Conservation (phyloP, 2,888 invertebrate genomes). For the Lissonota sp. region DNA sequence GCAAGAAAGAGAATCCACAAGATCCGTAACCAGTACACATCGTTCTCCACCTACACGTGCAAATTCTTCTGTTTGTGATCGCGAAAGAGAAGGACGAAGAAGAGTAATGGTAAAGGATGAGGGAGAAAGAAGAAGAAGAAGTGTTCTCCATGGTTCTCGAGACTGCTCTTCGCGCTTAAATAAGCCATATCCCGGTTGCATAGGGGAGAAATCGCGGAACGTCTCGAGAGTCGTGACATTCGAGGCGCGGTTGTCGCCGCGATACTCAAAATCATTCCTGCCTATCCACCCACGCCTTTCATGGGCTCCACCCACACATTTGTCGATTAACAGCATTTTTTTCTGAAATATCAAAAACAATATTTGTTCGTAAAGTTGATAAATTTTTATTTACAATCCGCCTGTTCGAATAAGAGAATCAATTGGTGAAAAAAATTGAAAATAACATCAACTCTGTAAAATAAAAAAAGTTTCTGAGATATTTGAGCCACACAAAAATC, state of each 20-base stretch:
- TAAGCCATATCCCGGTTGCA: conserved; percentile 62
- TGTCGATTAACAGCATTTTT: too few relatives aligned
- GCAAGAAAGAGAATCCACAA: conserved; percentile 21
- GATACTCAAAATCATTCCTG: conserved; percentile 51
- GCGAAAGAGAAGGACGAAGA: conserved; percentile 15
- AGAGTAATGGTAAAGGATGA: conserved; percentile 16
- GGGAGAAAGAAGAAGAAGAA: conserved; percentile 42
- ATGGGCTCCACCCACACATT: too few relatives aligned
- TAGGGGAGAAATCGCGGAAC: conserved; percentile 58
- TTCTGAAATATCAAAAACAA: too few relatives aligned
- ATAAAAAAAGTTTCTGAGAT: neutral
- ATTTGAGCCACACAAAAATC: too few relatives aligned
- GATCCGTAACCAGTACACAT: conserved; percentile 54
- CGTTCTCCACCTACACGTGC: conserved; percentile 64
- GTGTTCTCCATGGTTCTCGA: conserved; percentile 63
- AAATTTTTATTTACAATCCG: too few relatives aligned
- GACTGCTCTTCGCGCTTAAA: conserved; percentile 59
- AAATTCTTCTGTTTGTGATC: conserved; percentile 53
- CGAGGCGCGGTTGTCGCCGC: conserved; percentile 65
- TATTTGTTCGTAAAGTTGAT: too few relatives aligned
- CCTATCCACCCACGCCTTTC: conserved; percentile 37
- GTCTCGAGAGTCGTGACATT: conserved; percentile 72
- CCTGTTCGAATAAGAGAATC: neutral
- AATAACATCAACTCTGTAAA: neutral
- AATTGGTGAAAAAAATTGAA: neutral